Evolutionary conservation across 2,797 vertebrate species (phyloP), one percentile per base, ranked within the genome.

Genomic region (Dicrostonyx torquatus): DNA sequence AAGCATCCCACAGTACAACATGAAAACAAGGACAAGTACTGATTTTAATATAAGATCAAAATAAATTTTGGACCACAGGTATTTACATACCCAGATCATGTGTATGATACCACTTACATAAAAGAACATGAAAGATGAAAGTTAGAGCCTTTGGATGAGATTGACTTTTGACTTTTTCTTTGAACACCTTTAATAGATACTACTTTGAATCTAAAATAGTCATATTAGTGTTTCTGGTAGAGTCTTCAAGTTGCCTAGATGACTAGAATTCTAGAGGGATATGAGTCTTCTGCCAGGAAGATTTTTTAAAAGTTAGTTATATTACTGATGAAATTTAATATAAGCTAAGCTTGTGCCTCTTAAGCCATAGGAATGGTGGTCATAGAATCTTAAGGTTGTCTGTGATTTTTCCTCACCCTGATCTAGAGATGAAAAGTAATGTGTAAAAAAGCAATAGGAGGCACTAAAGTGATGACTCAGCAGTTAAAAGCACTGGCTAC

Each of bases 1-100:
- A 58, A 58, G 55, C 20, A 22, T 58, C 55, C 55, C 55, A 22
- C 20, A 58, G 55, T 20, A 58, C 55, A 58, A 22, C 55, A 53
- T 15, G n/a, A 26, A 60, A 87, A 18, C 60, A 91, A 88, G 48
- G 64, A 40, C 31, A 60, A 68, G 43, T 45, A 5, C 60, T 48
- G 26, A 12, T 85, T 94, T 89, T 85, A 85, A 68, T 77, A 58
- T 58, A 90, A 80, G 84, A 55, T 55, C 45, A 34, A 75, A 90
- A 53, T 31, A 43, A 20, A 82, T 77, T 79, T 53, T 70, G 85
- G 29, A 76, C 60, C 68, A 94, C 68, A 60, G 34, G 29, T 79
- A 70, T 80, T 86, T 18, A 55, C 40, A 62, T n/a, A 14, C 48
- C 37, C 80, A 87, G 17, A 60, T 70, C 5, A 85, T n/a, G 1